Conservation (phyloP, 2,113 vertebrate species). For the Empidonax traillii region DNA sequence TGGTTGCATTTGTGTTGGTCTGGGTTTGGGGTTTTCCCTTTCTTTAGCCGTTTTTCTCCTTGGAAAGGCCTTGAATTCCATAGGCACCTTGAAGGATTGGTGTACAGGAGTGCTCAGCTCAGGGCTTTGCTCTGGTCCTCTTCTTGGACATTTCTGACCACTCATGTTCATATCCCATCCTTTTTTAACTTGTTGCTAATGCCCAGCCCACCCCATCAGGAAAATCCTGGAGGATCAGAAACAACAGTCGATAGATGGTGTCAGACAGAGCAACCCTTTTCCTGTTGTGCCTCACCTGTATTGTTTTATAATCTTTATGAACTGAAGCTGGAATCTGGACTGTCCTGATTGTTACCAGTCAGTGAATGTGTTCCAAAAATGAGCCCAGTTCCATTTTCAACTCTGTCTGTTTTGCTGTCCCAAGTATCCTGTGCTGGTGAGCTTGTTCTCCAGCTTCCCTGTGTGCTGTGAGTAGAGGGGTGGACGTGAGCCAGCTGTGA, state of each 20-base stretch:
- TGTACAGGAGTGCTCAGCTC: background rate
- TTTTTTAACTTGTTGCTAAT: background rate
- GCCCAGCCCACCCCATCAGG: background rate
- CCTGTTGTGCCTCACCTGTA: background rate
- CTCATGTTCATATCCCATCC: background rate
- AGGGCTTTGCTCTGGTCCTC: background rate
- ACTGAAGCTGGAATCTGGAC: background rate
- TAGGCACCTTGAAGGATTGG: background rate
- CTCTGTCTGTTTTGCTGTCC: background rate
- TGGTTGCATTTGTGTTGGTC: background rate
- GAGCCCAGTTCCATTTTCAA: background rate
- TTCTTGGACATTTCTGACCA: background rate
- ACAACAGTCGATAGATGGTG: background rate
- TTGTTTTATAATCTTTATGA: background rate
- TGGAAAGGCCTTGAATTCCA: background rate
- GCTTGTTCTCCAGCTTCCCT: background rate
- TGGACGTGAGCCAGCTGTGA: background rate
- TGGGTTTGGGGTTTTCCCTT: accelerated
- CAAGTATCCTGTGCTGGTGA: background rate
- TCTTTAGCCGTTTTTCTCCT: background rate
- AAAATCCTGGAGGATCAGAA: background rate
- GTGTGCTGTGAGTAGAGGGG: background rate
- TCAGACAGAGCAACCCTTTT: background rate
- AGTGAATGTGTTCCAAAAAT: background rate
- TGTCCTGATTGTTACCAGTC: background rate